Evolutionary conservation across 2,888 invertebrate genomes (phyloP).

Genomic region (Molorchus minor): DNA sequence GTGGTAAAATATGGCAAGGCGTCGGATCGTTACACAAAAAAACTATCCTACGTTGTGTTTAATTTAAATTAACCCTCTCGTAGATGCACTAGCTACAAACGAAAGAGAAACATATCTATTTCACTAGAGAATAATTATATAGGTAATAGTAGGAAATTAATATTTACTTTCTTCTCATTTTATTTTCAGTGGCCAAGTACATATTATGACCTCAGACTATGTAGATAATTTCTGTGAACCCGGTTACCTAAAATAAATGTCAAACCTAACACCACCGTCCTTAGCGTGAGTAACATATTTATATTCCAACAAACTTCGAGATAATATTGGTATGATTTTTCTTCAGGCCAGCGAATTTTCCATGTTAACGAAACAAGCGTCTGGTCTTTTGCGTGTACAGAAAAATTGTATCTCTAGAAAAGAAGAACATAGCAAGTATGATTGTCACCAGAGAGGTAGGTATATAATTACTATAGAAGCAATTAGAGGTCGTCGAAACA

Average conservation of each 20-base stretch:
- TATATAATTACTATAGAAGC: background rate
- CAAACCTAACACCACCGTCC: conserved; percentile 61
- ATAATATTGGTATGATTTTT: no score
- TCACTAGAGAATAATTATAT: background rate
- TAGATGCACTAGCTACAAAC: no score
- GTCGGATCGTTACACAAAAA: no score
- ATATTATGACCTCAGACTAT: conserved; percentile 56
- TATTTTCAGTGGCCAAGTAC: conserved; percentile 58
- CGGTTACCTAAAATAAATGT: conserved; percentile 59
- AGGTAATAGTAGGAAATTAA: background rate
- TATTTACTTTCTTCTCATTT: conserved; percentile 10
- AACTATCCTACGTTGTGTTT: no score
- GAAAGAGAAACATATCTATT: no score
- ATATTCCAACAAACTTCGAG: conserved; percentile 1
- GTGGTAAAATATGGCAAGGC: no score
- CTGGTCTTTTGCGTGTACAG: conserved; percentile 57
- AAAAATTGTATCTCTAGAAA: conserved; percentile 36
- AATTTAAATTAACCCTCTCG: no score
- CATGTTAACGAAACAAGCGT: conserved; percentile 62
- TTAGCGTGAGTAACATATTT: conserved; percentile 60
- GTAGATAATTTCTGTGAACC: conserved; percentile 56
- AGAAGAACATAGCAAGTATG: conserved; percentile 59
- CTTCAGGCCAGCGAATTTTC: conserved; percentile 66
- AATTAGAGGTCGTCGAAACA: conserved; percentile 29
- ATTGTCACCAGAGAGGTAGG: conserved; percentile 61